Base-by-base conservation (phyloP, 2,797 vertebrate species). In the Thamnophis elegans region DNA sequence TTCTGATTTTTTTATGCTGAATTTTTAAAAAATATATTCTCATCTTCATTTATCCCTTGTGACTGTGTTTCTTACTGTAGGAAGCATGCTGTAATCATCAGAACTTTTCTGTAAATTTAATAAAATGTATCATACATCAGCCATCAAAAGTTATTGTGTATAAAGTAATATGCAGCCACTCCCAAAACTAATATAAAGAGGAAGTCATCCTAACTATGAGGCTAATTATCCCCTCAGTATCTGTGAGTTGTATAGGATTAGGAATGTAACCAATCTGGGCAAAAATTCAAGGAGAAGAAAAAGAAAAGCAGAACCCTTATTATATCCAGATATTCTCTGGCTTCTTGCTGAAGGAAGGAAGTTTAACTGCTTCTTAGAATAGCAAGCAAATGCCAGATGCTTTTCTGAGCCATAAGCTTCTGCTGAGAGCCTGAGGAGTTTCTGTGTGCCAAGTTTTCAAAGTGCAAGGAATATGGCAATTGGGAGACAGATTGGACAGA, bases 1-100 rank as follows among this genome's bases (percentile, higher is more conserved):
- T 94, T 95, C 94, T 95, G 95, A 96, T 96, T 16, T 93, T 95
- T 94, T 94, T 95, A 89, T 92, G 95, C 68, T 58, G 53, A 36
- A 73, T 47, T 56, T 28, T 51, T 26, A 26, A 42, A 92, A 58
- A 59, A 73, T 26, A 18, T 65, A 28, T 59, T 78, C 95, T 92
- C 95, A 93, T 91, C 90, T 87, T 53, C 94, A 89, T 94, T 95
- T 95, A 0, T 3, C 0, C 14, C 87, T 22, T 95, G 92, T 55
- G 91, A 25, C 88, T 95, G 93, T 94, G 85, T 90, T 92, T 92
- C 86, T 91, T 91, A 91, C 59, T 51, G n/a, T 85, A 89, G 36
- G 53, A 85, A 65, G 58, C 68, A 73, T 58, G 28, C 88, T 89
- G 59, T 82, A 47, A 9, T 91, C 65, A 85, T 59, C n/a, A n/a